Base-by-base conservation (phyloP, 2,888 invertebrate genomes). In the Amorpha juglandis region DNA sequence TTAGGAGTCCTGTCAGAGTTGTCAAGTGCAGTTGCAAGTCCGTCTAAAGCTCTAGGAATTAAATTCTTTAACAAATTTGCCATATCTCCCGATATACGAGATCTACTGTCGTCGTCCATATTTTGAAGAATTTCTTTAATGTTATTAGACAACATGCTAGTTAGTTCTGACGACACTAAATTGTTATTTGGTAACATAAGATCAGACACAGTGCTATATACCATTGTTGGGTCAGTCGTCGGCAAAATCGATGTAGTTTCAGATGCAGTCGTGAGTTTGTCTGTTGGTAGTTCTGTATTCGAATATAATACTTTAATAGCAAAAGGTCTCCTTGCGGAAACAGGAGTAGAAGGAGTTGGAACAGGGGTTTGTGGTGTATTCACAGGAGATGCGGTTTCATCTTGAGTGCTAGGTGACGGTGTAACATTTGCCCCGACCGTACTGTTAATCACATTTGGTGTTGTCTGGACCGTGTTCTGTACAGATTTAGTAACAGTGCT, bases 141-240 rank as follows among this genome's bases (percentile, higher is more conserved):
- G 76, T 91, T 91, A 89, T 88, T 91, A 74, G 92, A 85, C 73
- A 93, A 87, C 92, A 92, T 93, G 92, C 92, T 92, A 84, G 93
- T 93, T 93, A 93, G 89, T 91, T 91, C 92, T 70, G 90, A 88
- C 69, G 93, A 93, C 64, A 93, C 88, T 86, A 92, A 78, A 79
- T 89, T 88, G 73, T 91, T 93, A 84, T 90, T 91, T 74, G 89
- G 84, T 77, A 92, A 81, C 80, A 92, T 87, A 79, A 92, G 87
- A 88, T 92, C 92, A 80, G 92, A 92, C 74, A 91, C 89, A 82
- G 89, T 91, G 75, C 90, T 92, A 90, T 84, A 89, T 92, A 93
- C 93, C 92, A 81, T 93, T 88, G 84, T 81, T 76, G 91, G 82
- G 83, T 91, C 89, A 84, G 91, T 91, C 81, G 91, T 82, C 81